Conservation (phyloP, 92 coral and sea anemone species). For the Bergia puertoricense region DNA sequence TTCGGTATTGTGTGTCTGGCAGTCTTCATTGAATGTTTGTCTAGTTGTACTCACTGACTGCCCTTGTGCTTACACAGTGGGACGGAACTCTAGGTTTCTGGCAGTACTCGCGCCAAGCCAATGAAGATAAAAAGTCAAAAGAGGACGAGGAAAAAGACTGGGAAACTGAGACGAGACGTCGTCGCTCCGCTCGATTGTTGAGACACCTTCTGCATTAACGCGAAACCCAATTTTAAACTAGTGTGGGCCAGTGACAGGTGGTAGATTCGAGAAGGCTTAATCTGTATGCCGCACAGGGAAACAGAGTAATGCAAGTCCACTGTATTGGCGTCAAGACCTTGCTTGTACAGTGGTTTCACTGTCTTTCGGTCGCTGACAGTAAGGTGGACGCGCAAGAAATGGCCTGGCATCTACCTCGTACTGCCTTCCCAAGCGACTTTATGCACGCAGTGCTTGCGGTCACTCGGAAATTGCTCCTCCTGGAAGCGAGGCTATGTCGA, state of each 20-base stretch:
- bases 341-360: background rate
- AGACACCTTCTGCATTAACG: conserved; percentile 26
- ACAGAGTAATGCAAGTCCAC: background rate
- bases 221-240: background rate
- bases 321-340: background rate
- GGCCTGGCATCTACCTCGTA: too few species aligned
- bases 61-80: conserved; percentile 63
- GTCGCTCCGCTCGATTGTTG: conserved; percentile 23
- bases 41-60: background rate
- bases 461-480: too few species aligned
- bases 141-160: background rate
- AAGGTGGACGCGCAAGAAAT: too few species aligned
- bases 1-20: background rate
- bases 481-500: too few species aligned
- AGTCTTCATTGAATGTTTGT: too few species aligned
- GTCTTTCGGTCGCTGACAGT: too few species aligned
- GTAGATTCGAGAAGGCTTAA: background rate
- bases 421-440: too few species aligned
- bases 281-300: background rate
- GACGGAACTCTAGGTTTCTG: conserved; percentile 87
- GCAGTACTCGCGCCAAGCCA: conserved; percentile 69
- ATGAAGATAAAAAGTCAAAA: conserved; percentile 42
- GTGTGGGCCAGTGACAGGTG: background rate
- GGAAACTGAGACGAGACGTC: background rate
- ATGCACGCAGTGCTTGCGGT: too few species aligned